Evolutionary conservation across 2,113 vertebrate species (phyloP), one percentile per base, ranked within the genome.

Genomic region (Jacana jacana): DNA sequence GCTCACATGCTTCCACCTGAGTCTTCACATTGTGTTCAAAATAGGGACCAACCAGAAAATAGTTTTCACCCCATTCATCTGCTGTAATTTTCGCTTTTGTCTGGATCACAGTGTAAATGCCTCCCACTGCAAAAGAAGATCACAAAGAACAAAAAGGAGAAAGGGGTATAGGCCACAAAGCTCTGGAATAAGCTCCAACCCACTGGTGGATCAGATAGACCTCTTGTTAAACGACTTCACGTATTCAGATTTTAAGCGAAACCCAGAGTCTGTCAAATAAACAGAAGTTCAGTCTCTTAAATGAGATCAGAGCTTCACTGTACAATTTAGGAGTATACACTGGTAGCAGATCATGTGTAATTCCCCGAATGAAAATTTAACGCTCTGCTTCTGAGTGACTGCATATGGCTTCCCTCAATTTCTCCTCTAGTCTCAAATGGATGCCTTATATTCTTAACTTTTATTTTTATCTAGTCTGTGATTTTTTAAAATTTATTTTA

Each of bases 81-180:
- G 97, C 98, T 0, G 99, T 99, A 71, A 99, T 98, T 97, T 98
- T 99, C 33, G 99, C 98, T 96, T 99, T 99, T n/a, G 99, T 99
- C 98, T 99, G 99, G 94, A 99, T 99, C 92, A 99, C 99, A 1
- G 99, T 99, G 96, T 99, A 99, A 97, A 99, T 99, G 76, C 99
- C 99, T 75, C 99, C 99, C 57, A 99, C 99, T 99, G 98, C 42
- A 85, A 81, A 91, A 91, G 92, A 87, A 95, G 28, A 97, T 7
- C 35, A 89, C 39, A 86, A 93, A 95, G 42, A 37, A 7, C 28
- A 66, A 31, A 23, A 18, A 80, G 19, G 57, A 61, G 39, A 49
- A 81, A 84, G 20, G 7, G 16, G 4, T 9, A 76, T 14, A 46
- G 55, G 40, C 19, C 58, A 65, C 52, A 72, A 7, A 69, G 31